These are phyloP conservation scores for Varroa destructor DNA, from an alignment of 1,140 invertebrate genomes.

Conservation along the genomic window DNA sequence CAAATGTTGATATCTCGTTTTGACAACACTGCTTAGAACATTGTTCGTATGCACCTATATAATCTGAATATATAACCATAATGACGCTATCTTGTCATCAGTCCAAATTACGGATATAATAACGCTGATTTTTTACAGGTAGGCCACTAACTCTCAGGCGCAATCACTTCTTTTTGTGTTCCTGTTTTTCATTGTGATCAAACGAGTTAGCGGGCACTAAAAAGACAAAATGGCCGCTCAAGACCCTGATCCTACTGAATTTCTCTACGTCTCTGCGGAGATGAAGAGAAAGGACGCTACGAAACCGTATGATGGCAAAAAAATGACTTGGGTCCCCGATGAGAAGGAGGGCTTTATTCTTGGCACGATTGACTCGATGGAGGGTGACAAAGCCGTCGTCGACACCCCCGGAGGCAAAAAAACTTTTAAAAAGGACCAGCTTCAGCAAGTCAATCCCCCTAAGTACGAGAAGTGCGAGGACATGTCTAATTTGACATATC, in stretches of 20 bases:
- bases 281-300: slow-evolving; percentile 91
- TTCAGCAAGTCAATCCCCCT: slow-evolving; percentile 88
- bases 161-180: too few species aligned
- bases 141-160: slow-evolving; percentile 19
- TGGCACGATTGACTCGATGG: slow-evolving; percentile 93
- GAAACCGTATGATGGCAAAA: slow-evolving; percentile 98
- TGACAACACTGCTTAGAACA: too few species aligned
- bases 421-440: slow-evolving; percentile 73
- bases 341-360: slow-evolving; percentile 91
- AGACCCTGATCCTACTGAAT: slow-evolving; percentile 85
- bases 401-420: slow-evolving; percentile 62
- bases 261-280: slow-evolving; percentile 82
- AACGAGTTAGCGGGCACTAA: neutral
- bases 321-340: slow-evolving; percentile 95
- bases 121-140: neutral
- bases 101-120: too few species aligned
- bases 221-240: slow-evolving; percentile 33
- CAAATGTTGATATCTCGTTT: too few species aligned
- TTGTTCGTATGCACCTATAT: too few species aligned
- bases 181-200: neutral
- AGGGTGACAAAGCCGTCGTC: slow-evolving; percentile 92
- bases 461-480: slow-evolving; percentile 98
- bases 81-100: too few species aligned
- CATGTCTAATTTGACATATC: slow-evolving; percentile 95
- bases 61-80: too few species aligned